phyloP scores from a whole-genome alignment of 2,888 invertebrate genomes.

The Pammene aurita region DNA sequence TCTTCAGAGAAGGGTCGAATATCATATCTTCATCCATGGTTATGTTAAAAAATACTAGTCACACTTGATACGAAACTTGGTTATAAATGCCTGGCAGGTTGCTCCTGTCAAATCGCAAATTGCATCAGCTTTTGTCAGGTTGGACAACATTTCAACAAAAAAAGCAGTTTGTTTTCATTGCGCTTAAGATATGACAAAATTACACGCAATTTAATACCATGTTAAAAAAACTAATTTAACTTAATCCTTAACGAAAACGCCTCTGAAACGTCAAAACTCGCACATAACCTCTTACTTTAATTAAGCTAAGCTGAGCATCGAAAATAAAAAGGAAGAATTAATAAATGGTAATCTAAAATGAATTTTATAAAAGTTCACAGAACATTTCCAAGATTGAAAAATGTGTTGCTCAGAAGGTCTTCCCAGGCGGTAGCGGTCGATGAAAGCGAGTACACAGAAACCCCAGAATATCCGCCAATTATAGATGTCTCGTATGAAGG shows the following conservation, averaged over 20 bases:
- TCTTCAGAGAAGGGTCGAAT: conserved; percentile 95
- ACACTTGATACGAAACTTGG: conserved; percentile 38
- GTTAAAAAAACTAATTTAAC: background rate
- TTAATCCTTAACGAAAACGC: background rate
- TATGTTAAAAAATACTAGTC: conserved; percentile 42
- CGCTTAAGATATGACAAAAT: background rate
- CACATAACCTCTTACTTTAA: conserved; percentile 14
- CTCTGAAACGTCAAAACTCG: conserved; percentile 16
- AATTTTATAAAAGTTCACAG: conserved; percentile 63
- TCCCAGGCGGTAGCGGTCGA: conserved; percentile 62
- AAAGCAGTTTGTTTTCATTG: conserved; percentile 36
- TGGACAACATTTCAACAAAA: conserved; percentile 37
- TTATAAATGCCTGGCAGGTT: conserved; percentile 39
- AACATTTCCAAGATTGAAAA: conserved; percentile 65
- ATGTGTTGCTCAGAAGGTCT: conserved; percentile 52
- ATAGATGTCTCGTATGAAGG: conserved; percentile 82
- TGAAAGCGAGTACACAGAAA: conserved; percentile 72
- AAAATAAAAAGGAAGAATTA: conserved; percentile 6
- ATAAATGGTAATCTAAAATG: conserved; percentile 56
- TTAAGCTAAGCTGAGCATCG: background rate
- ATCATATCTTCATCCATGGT: conserved; percentile 85
- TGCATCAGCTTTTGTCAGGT: conserved; percentile 41
- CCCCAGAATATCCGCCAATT: conserved; percentile 84
- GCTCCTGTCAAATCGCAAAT: conserved; percentile 41
- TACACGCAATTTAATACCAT: background rate